phyloP scores from a whole-genome alignment of 2,113 vertebrate genomes.

The Orientallactaga bullata region DNA sequence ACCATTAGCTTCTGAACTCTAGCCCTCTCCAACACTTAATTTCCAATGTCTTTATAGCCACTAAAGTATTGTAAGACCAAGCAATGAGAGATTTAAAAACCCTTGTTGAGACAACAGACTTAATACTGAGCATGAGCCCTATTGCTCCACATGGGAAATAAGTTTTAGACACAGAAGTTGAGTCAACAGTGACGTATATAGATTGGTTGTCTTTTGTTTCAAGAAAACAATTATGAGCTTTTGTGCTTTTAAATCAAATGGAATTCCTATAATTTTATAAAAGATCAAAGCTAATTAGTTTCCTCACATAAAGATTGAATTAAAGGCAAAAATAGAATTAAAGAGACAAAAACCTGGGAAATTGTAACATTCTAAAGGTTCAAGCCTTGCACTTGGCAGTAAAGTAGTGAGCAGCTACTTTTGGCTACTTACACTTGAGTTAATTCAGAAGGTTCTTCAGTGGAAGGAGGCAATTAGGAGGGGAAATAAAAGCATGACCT shows the following conservation, averaged over 20 bases:
- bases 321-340: background rate
- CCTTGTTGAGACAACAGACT: slow-evolving; percentile 31
- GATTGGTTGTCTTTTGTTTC: background rate
- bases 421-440: background rate
- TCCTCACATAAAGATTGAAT: background rate
- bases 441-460: background rate
- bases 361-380: background rate
- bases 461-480: no score
- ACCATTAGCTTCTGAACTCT: background rate
- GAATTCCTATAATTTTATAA: slow-evolving; percentile 14
- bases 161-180: slow-evolving; percentile 52
- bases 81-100: slow-evolving; percentile 38
- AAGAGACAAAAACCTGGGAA: background rate
- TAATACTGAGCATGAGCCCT: slow-evolving; percentile 20
- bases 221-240: no score
- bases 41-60: background rate
- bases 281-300: slow-evolving; percentile 28
- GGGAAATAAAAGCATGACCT: no score
- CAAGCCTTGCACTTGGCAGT: background rate
- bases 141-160: slow-evolving; percentile 18
- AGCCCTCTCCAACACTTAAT: slow-evolving; percentile 19
- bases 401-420: background rate
- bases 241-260: slow-evolving; percentile 9
- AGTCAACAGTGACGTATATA: background rate
- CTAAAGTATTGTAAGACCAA: background rate